These are phyloP conservation scores for Thymelicus acteon DNA, from an alignment of 2,888 invertebrate species.

Conservation along the genomic window DNA sequence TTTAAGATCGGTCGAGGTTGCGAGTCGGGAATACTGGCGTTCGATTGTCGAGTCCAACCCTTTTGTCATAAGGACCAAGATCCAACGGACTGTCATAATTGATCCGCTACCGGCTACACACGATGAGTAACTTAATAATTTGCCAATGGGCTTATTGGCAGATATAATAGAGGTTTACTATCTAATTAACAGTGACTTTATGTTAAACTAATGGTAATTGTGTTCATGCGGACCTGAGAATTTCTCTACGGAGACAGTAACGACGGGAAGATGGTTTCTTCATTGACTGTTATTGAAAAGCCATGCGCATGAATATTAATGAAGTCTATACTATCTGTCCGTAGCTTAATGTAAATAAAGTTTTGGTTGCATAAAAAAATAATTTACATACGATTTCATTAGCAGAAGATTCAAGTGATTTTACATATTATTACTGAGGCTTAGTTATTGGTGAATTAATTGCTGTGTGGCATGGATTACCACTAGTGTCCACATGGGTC, in stretches of 20 bases:
- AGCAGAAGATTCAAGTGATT: no score
- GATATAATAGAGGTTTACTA: slow-evolving; percentile 42
- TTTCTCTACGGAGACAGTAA: not conserved
- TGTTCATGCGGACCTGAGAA: slow-evolving; percentile 16
- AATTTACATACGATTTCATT: no score
- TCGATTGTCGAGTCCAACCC: slow-evolving; percentile 26
- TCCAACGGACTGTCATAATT: slow-evolving; percentile 36
- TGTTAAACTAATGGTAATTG: slow-evolving; percentile 29
- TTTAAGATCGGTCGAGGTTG: slow-evolving; percentile 41
- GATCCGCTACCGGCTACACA: slow-evolving; percentile 38
- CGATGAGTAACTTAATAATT: slow-evolving; percentile 42
- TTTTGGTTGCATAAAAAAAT: no score
- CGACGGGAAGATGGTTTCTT: slow-evolving; percentile 4
- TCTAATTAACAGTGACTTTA: slow-evolving; percentile 41
- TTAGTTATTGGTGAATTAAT: no score
- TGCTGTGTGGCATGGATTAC: no score
- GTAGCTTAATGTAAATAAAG: no score
- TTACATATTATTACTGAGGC: no score
- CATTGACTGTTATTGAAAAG: slow-evolving; percentile 1
- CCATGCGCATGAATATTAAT: not conserved
- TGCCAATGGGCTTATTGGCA: slow-evolving; percentile 47
- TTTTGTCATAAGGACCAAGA: slow-evolving; percentile 32
- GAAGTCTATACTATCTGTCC: not conserved
- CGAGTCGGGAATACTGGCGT: slow-evolving; percentile 6
- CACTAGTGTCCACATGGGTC: no score